Base-by-base conservation (phyloP, 1,140 invertebrate species). In the Drosophila eugracilis region DNA sequence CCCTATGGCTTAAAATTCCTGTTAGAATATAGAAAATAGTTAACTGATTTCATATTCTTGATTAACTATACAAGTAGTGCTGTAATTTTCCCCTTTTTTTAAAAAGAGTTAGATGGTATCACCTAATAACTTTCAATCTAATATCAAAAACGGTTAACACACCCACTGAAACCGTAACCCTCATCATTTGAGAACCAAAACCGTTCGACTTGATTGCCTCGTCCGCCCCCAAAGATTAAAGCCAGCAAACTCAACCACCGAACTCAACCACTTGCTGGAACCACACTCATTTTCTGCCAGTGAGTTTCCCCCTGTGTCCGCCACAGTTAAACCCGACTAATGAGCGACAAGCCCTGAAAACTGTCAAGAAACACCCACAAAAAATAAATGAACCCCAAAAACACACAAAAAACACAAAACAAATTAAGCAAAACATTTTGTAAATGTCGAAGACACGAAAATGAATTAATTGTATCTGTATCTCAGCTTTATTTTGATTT, bases 341-440 rank as follows among this genome's bases (percentile, higher is more conserved):
- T 88, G 83, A 88, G 71, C 65, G 50, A 78, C 83, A 88, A 88
- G 75, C 83, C 83, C 83, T 42, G 57, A 86, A 86, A 83, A 88
- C 63, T 86, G 83, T 86, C 83, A 83, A 59, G 65, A 60, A 83
- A 88, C 83, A 83, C 83, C 83, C 83, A 86, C 83, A 77, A 74
- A 32, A 32, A 32, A 12, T 12, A 15, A 36, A 22, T 45, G 26
- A 28, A 21, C 30, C 44, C 26, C 42, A 55, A 48, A 44, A 12
- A 32, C 44, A 21, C 42, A 55, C 42, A 44, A 12, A 32, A 34
- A 55, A 71, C 80, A 85, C 39, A 66, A 53, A 85, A 88, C 75
- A 88, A 88, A 88, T 88, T 88, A 89, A 75, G 66, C 75, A 88
- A 88, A 88, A 88, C 83, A 88, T 88, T 88, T 88, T 88, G 83